phyloP scores from a whole-genome alignment of 2,888 invertebrate genomes.

The Cosmia pyralina region DNA sequence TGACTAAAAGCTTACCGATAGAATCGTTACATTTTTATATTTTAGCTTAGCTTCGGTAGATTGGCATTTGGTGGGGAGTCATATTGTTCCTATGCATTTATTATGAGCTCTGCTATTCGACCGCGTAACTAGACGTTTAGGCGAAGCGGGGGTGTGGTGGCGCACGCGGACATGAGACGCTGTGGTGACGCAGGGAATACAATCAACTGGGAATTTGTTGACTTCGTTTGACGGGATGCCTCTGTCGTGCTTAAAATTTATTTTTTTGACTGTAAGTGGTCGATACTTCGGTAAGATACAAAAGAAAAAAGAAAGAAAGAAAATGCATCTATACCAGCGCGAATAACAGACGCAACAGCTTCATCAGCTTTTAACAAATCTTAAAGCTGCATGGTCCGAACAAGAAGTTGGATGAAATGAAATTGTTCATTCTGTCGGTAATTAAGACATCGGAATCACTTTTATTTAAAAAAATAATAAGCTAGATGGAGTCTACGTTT shows the following conservation, averaged over 20 bases:
- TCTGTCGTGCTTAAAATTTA: neutral
- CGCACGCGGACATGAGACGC: slow-evolving; percentile 12
- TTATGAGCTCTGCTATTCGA: slow-evolving; percentile 45
- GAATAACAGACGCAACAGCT: neutral
- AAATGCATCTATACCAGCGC: neutral
- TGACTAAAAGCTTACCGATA: slow-evolving; percentile 57
- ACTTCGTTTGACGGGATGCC: neutral
- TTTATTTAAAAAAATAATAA: too few species aligned
- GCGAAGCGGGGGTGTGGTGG: slow-evolving; percentile 47
- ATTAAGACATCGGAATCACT: too few species aligned
- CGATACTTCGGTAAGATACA: too few species aligned
- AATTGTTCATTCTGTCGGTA: too few species aligned
- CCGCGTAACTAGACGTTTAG: slow-evolving; percentile 30
- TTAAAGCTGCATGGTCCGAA: neutral
- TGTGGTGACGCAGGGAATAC: slow-evolving; percentile 35
- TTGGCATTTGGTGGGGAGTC: slow-evolving; percentile 55
- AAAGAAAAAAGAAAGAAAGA: too few species aligned
- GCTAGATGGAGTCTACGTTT: too few species aligned
- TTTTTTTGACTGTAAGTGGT: neutral
- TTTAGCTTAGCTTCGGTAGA: slow-evolving; percentile 39
- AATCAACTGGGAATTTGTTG: slow-evolving; percentile 10
- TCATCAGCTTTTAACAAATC: neutral
- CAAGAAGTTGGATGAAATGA: neutral
- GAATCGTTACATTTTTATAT: slow-evolving; percentile 57
- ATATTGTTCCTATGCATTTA: slow-evolving; percentile 56